Evolutionary conservation across 92 coral and sea anemone species (phyloP).

Genomic region (Nematostella vectensis): DNA sequence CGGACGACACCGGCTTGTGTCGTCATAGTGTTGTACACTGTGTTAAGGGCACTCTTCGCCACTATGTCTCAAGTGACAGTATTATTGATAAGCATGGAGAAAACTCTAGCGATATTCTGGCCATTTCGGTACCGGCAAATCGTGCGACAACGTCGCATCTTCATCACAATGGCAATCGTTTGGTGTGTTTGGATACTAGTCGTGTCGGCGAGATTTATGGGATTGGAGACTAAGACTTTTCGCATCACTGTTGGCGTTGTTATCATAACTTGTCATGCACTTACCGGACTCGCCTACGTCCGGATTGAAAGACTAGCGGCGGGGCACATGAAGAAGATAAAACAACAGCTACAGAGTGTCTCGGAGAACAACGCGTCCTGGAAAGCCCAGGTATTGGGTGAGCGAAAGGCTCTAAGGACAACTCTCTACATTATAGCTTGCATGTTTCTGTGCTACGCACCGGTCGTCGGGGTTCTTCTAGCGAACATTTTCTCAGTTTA

Average conservation of each 20-base stretch:
- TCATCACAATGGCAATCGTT: background rate
- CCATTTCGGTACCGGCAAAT: conserved; percentile 14
- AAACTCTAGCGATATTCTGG: conserved; percentile 24
- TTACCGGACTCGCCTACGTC: conserved; percentile 18
- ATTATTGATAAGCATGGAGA: conserved; percentile 18
- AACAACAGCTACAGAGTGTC: conserved; percentile 9
- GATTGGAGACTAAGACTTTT: conserved; percentile 15
- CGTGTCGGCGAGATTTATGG: conserved; percentile 30
- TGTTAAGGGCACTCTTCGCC: conserved; percentile 12
- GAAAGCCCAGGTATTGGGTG: conserved; percentile 1
- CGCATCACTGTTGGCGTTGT: conserved; percentile 23
- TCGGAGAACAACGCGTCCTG: background rate
- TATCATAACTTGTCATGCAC: conserved; percentile 18
- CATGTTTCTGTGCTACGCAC: conserved; percentile 21
- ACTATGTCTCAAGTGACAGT: conserved; percentile 22
- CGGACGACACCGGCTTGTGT: conserved; percentile 4
- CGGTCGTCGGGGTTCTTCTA: conserved; percentile 14
- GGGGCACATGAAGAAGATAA: conserved; percentile 11
- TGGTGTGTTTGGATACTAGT: conserved; percentile 25
- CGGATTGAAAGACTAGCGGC: conserved; percentile 35
- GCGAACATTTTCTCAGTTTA: conserved; percentile 9
- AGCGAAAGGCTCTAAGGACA: conserved; percentile 20
- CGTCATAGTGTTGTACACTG: conserved; percentile 15
- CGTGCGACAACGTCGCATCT: conserved; percentile 21
- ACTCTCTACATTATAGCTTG: conserved; percentile 23